Base-by-base conservation (phyloP, 2,888 invertebrate genomes). In the Yponomeuta malinellus region DNA sequence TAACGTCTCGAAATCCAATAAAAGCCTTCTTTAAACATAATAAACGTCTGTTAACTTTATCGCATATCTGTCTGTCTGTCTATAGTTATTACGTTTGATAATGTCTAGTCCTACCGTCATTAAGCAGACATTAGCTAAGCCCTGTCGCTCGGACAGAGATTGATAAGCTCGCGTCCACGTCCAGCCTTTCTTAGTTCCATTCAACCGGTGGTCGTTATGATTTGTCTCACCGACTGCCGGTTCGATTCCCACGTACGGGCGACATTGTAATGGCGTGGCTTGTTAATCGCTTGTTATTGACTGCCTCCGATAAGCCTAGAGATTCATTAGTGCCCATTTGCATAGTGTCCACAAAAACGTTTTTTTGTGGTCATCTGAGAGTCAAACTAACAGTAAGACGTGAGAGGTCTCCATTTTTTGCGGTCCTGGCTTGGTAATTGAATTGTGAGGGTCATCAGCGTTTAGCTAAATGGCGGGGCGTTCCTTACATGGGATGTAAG, bases 361-460 rank as follows among this genome's bases (percentile, higher is more conserved):
- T 5, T 2, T 10, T 59, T 59, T 59, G 3, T 59, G 15, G 52
- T 59, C 52, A 15, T 2, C 52, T 8, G 5, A 15, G 2, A 5
- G 52, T 12, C 15, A 12, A 59, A 15, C 52, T 59, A 59, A 1
- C 15, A 59, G 52, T 59, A 59, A 15, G 15, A 5, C 12, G 52
- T 5, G 12, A 15, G 15, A 15, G 52, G 52, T 15, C 52, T 4
- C 52, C 52, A 59, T 1, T 12, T 15, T 59, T 8, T 59, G 52
- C 2, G 52, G 52, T 12, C 4, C 15, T 59, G 15, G 52, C 15
- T 15, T 15, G 15, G 52, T 59, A 59, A 59, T 59, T 59, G 52
- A 59, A 59, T 59, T 59, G 52, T 59, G 52, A 59, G 52, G 52
- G 52, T 59, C 52, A 59, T 59, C 52, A 59, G 52, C 52, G 52